A percentile compares a stretch with the other conserved stretches of the same genome.
Conservation (phyloP, 2,113 vertebrate species). For the Gasterosteus aculeatus region DNA sequence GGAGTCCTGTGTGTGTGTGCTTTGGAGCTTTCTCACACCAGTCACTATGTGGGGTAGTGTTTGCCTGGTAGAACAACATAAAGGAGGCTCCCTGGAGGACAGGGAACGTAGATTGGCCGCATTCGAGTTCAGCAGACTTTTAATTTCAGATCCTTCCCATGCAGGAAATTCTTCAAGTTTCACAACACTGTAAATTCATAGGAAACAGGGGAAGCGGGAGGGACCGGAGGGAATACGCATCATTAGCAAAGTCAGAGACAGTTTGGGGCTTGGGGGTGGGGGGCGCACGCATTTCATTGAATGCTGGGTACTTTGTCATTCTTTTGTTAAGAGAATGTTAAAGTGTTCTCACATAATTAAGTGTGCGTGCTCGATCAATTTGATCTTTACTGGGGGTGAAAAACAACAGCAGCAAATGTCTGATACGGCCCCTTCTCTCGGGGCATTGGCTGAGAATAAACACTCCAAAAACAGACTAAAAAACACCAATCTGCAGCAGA, state of each 20-base stretch:
- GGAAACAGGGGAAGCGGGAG: constrained; percentile 11
- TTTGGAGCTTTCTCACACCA: constrained; percentile 48
- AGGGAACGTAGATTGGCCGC: not conserved
- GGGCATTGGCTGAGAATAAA: constrained; percentile 5
- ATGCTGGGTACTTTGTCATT: constrained; percentile 50
- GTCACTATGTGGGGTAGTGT: constrained; percentile 26
- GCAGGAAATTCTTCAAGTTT: constrained; percentile 29
- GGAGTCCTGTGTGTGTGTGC: constrained; percentile 35
- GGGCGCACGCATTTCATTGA: constrained; percentile 36
- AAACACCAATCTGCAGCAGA: constrained; percentile 43
- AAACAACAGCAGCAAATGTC: constrained; percentile 53
- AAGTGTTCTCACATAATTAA: too few species aligned
- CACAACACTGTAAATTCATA: constrained; percentile 26
- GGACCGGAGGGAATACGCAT: not conserved
- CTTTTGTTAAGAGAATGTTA: not conserved
- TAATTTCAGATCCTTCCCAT: constrained; percentile 13
- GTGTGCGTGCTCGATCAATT: not conserved
- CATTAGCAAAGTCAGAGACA: constrained; percentile 4
- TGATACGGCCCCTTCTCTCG: constrained; percentile 6
- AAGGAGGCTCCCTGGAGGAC: constrained; percentile 6
- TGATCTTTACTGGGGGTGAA: constrained; percentile 23
- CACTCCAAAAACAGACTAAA: constrained; percentile 19
- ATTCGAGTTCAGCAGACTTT: not conserved
- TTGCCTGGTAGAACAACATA: constrained; percentile 40
- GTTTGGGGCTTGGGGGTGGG: constrained; percentile 3